Percentiles rank a stretch among this genome's conserved stretches.
These are phyloP conservation scores for Eupithecia abbreviata DNA, from an alignment of 2,888 invertebrate genomes.

Conservation along the genomic window DNA sequence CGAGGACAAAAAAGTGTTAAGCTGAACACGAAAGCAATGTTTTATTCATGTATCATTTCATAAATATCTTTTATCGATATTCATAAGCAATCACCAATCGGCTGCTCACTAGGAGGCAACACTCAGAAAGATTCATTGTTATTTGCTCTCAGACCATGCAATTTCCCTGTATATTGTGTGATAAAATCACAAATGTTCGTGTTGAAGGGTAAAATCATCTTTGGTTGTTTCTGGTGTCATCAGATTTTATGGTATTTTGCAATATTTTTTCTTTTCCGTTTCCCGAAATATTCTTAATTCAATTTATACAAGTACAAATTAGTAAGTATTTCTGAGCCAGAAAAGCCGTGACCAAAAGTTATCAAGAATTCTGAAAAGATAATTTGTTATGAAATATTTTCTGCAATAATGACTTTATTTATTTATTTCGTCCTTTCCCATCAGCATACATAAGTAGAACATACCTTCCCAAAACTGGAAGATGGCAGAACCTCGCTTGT, in stretches of 20 bases:
- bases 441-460: background rate
- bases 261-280: background rate
- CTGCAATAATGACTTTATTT: background rate
- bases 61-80: conserved; percentile 49
- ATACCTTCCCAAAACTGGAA: background rate
- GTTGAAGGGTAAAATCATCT: background rate
- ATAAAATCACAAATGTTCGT: background rate
- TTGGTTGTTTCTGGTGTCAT: conserved; percentile 18
- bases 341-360: background rate
- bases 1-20: conserved; percentile 32
- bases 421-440: background rate
- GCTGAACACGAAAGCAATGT: conserved; percentile 49
- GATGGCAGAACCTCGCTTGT: background rate
- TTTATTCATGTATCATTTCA: conserved; percentile 50
- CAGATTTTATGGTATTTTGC: background rate
- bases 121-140: conserved; percentile 31
- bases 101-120: conserved; percentile 35
- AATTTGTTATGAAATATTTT: background rate
- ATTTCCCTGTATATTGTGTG: conserved; percentile 17
- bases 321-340: background rate
- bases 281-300: background rate
- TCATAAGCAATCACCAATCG: conserved; percentile 49
- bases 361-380: background rate
- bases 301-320: background rate
- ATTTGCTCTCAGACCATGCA: conserved; percentile 20